Base-by-base conservation (phyloP, 2,888 invertebrate species). In the Rotaria socialis region DNA sequence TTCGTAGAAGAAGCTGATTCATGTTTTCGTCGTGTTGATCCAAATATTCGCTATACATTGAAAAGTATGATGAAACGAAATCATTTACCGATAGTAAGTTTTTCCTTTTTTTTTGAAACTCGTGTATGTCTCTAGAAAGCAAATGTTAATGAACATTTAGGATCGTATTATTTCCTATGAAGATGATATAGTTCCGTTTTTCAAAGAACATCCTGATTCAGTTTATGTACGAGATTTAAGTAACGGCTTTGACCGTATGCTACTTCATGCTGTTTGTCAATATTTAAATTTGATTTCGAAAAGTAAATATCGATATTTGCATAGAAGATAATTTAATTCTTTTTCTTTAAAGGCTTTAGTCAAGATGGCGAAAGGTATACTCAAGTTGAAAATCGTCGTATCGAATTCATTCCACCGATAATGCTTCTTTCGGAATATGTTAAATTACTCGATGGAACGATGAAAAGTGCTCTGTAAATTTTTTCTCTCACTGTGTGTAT, bases 221-320 rank as follows among this genome's bases (percentile, higher is more conserved):
- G 80, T 80, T 67, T 84, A 24, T 86, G 27, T 86, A 67, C 67
- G 35, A 43, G 55, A 58, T 74, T 58, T 86, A 41, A 56, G 56
- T 14, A 75, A 56, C 50, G 41, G 56, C 22, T 86, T 86, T 47
- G 86, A 86, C 27, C 85, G 86, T 27, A 80, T 86, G 85, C 41
- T 86, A 19, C 56, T 86, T 35, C 85, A 86, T 84, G 75, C 85
- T 50, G n/a, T 86, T 22, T 58, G 85, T n/a, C 86, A 86, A 85
- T 86, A 86, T 50, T 58, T 86, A 19, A 85, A 86, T 55, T 84
- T 86, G 27, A 86, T 74, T 67, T 86, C 86, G 35, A 85, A 84
- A 85, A 86, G 86, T 86, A 86, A 0, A 19, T n/a, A 47, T 80
- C 24, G n/a, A 80, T n/a, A 80, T 80, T 47, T 80, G 24, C 47